Conservation (phyloP, 2,888 invertebrate genomes). For the Disparrhopalites patrizii region DNA sequence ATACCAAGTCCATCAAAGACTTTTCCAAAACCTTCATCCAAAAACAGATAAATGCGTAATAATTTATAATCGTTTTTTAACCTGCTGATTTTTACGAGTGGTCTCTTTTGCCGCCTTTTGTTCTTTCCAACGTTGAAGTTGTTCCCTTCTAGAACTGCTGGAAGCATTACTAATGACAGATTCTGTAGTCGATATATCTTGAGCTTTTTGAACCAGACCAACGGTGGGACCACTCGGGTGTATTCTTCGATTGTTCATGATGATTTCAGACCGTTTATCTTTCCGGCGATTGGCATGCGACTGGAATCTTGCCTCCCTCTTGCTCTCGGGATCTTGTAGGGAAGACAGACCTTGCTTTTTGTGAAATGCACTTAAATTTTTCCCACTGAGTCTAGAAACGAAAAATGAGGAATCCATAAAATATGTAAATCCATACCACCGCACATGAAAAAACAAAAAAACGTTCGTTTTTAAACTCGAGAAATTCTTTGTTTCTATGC, state of each 20-base stretch:
- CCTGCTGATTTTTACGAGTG: too few species aligned
- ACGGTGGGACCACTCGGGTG: background rate
- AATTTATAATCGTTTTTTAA: too few species aligned
- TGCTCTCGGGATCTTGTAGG: constrained; percentile 18
- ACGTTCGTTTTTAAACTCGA: too few species aligned
- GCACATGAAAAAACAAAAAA: background rate
- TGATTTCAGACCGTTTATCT: constrained; percentile 16
- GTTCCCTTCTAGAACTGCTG: constrained; percentile 25
- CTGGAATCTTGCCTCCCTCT: constrained; percentile 6
- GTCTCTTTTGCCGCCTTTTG: constrained; percentile 37
- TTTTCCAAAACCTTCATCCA: too few species aligned
- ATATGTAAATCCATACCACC: background rate
- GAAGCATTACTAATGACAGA: background rate
- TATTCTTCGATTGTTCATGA: constrained; percentile 27
- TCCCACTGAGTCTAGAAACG: too few species aligned
- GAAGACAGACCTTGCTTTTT: constrained; percentile 31
- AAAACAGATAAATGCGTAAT: too few species aligned
- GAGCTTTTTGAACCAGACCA: too few species aligned
- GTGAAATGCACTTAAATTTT: constrained; percentile 30
- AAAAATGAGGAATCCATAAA: background rate
- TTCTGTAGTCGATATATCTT: background rate
- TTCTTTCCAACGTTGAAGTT: constrained; percentile 36
- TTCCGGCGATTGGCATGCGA: constrained; percentile 18
- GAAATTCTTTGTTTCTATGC: too few species aligned
- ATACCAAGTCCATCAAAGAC: too few species aligned